phyloP scores from a whole-genome alignment of 2,113 vertebrate genomes.

The Cyanoramphus novaezelandiae region DNA sequence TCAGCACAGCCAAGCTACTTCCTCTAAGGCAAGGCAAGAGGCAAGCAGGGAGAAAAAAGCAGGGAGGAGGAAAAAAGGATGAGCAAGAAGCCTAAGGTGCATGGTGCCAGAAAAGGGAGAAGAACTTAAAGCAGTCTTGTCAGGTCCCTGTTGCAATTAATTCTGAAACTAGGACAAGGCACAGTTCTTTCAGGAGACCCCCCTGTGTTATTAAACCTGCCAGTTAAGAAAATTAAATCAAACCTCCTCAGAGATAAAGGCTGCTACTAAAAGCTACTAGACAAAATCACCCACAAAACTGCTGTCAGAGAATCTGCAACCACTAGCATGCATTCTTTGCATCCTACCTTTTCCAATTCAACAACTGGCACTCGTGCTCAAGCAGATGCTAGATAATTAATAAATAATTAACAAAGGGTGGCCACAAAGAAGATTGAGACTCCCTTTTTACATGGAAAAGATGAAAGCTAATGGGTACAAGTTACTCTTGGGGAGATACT shows the following conservation, averaged over 20 bases:
- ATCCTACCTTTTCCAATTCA: neutral
- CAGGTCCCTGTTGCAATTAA: neutral
- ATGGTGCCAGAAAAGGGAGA: neutral
- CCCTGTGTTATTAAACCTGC: neutral
- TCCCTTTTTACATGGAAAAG: neutral
- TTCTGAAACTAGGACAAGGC: neutral
- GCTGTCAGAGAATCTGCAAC: neutral
- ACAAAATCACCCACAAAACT: neutral
- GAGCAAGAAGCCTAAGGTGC: neutral
- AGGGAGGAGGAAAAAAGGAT: neutral
- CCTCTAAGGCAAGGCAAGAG: neutral
- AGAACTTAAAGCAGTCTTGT: neutral
- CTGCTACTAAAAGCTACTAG: neutral
- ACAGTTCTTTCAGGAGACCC: neutral
- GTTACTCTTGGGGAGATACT: neutral
- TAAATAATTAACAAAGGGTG: neutral
- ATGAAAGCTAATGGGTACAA: neutral
- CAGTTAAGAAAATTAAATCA: neutral
- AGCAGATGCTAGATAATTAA: neutral
- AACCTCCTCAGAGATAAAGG: neutral
- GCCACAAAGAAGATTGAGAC: neutral
- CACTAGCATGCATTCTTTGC: neutral
- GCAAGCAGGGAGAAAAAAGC: neutral
- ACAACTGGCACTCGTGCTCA: neutral
- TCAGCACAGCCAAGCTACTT: rapidly evolving